phyloP scores from a whole-genome alignment of 2,113 vertebrate species.

The Eolophus roseicapilla region DNA sequence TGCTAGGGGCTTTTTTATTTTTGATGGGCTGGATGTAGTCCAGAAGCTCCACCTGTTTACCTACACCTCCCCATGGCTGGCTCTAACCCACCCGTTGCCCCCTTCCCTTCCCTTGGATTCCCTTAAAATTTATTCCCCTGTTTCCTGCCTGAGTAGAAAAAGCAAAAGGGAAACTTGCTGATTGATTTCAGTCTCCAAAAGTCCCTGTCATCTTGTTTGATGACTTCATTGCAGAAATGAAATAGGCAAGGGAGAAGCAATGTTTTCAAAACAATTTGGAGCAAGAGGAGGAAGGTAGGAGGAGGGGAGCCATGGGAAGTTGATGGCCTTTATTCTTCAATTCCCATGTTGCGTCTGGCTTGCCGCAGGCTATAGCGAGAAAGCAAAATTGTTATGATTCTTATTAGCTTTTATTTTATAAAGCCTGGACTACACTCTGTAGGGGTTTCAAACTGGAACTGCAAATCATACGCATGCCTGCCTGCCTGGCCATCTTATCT shows the following conservation, averaged over 20 bases:
- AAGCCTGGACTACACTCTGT: slow-evolving; percentile 53
- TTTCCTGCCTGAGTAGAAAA: slow-evolving; percentile 48
- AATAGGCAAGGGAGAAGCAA: slow-evolving; percentile 69
- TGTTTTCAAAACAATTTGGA: slow-evolving; percentile 75
- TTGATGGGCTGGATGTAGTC: background rate
- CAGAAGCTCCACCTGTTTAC: slow-evolving; percentile 6
- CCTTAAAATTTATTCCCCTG: slow-evolving; percentile 60
- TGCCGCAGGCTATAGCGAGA: slow-evolving; percentile 63
- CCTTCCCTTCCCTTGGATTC: background rate
- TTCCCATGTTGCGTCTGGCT: slow-evolving; percentile 60
- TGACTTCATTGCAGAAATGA: slow-evolving; percentile 73
- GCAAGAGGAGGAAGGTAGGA: slow-evolving; percentile 54
- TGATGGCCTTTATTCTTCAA: slow-evolving; percentile 73
- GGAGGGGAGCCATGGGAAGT: slow-evolving; percentile 56
- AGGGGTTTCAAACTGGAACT: slow-evolving; percentile 48
- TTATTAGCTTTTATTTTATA: slow-evolving; percentile 73
- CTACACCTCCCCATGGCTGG: background rate
- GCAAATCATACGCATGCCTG: slow-evolving; percentile 38
- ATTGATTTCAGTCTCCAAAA: slow-evolving; percentile 61
- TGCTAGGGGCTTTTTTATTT: background rate
- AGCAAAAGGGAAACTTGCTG: slow-evolving; percentile 52
- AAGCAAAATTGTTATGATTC: slow-evolving; percentile 72
- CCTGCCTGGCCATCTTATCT: slow-evolving; percentile 25
- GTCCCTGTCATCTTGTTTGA: slow-evolving; percentile 75
- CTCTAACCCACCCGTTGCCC: background rate